Conservation (phyloP, 37 sponge, comb jelly and placozoan species). For the Aphrocallistes beatrix region DNA sequence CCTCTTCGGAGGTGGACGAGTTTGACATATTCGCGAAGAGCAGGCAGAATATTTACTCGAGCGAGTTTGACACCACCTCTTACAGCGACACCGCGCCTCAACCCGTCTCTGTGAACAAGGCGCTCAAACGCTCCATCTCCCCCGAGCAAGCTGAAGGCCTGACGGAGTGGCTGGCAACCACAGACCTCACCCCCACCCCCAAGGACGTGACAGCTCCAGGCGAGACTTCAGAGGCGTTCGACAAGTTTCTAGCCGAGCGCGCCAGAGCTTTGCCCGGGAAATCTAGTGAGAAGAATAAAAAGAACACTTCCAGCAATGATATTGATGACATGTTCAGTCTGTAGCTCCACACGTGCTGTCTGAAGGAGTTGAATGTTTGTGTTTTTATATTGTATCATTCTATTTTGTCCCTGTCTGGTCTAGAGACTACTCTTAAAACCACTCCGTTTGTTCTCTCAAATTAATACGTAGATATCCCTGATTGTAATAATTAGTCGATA, state of each 20-base stretch:
- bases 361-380: not conserved
- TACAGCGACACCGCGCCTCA: not conserved
- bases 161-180: not conserved
- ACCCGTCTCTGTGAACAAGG: not conserved
- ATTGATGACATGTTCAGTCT: not conserved
- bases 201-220: not conserved
- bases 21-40: constrained; percentile 97
- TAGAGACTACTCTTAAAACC: too few relatives aligned
- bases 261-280: not conserved
- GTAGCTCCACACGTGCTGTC: not conserved
- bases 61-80: not conserved
- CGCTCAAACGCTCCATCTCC: not conserved
- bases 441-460: too few relatives aligned
- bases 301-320: not conserved
- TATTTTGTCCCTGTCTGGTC: too few relatives aligned
- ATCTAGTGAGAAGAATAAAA: not conserved
- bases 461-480: too few relatives aligned
- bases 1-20: constrained; percentile 49
- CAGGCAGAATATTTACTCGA: constrained; percentile 11
- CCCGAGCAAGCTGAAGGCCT: not conserved
- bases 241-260: not conserved
- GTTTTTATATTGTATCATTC: not conserved
- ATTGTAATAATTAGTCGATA: too few relatives aligned
- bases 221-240: not conserved
- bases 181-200: not conserved